Base-by-base conservation (phyloP, 1,140 invertebrate species). In the Penaeus chinensis region DNA sequence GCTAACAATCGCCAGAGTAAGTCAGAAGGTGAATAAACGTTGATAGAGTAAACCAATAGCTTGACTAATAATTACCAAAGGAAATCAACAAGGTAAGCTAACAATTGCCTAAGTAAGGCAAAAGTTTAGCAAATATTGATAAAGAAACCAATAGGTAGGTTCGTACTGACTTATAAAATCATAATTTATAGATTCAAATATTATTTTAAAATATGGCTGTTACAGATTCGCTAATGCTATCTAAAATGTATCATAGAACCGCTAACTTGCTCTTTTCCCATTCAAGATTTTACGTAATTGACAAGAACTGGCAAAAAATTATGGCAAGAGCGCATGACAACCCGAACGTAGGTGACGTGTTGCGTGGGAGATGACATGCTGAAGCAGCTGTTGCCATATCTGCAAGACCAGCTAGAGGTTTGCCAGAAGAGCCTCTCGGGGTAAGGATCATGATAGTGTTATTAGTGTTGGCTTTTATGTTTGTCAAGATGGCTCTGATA, bases 221-320 rank as follows among this genome's bases (percentile, higher is more conserved):
- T 19, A 81, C 7, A 19, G 47, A 27, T 78, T 63, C 37, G 37
- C 3, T 32, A 24, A n/a, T 60, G 24, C 4, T 10, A 47, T 22
- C 71, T 4, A 20, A 16, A 37, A 32, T 78, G 32, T 74, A 20
- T 18, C 54, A 60, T 37, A 19, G 8, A 32, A 32, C 63, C 27
- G 83, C 20, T 22, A 63, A 37, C 22, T 83, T 19, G 71, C 22
- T 60, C 76, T 22, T 65, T 81, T 82, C 10, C 54, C 54, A 19
- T 11, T 65, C 84, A 71, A 93, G 96, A 84, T 99, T 99, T 93
- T 97, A 96, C 32, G 98, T 98, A 93, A 99, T 99, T 89, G 98
- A 99, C 92, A 98, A 99, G 91, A 98, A 97, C 3, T 99, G 98
- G 98, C 97, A 98, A 91, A 99, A 99, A 92, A 98, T 99, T 47